A percentile compares a stretch with the other conserved stretches of the same genome.
Evolutionary conservation across 2,888 invertebrate species (phyloP).

Genomic region (Rutpela maculata): DNA sequence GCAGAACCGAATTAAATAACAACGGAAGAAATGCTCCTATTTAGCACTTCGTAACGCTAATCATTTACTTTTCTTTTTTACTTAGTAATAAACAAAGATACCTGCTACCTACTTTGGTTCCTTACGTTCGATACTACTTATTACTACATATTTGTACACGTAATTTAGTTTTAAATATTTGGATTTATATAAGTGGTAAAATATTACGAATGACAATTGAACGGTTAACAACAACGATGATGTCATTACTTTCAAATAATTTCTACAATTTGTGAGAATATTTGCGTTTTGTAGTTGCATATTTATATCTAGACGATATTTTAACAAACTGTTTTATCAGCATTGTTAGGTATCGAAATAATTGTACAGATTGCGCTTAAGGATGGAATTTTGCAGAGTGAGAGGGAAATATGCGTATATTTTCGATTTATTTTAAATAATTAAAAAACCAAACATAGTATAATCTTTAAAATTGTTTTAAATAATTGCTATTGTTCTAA

Average conservation of each 20-base stretch:
- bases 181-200: neutral
- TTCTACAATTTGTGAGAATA: neutral
- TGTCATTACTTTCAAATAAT: slow-evolving; percentile 1
- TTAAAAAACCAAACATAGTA: too few species aligned
- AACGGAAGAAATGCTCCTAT: neutral
- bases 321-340: too few species aligned
- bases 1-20: neutral
- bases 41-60: neutral
- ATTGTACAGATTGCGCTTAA: too few species aligned
- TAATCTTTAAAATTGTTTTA: too few species aligned
- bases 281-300: too few species aligned
- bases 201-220: neutral
- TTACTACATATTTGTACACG: neutral
- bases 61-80: neutral
- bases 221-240: neutral
- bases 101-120: neutral
- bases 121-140: neutral
- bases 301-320: too few species aligned
- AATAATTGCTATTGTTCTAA: too few species aligned
- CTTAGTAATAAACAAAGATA: neutral
- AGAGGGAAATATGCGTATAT: too few species aligned
- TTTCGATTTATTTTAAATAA: too few species aligned
- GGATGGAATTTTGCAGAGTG: too few species aligned
- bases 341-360: too few species aligned
- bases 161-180: neutral